These are phyloP conservation scores for Halichoeres trimaculatus DNA, from an alignment of 2,113 vertebrate species.

Conservation along the genomic window DNA sequence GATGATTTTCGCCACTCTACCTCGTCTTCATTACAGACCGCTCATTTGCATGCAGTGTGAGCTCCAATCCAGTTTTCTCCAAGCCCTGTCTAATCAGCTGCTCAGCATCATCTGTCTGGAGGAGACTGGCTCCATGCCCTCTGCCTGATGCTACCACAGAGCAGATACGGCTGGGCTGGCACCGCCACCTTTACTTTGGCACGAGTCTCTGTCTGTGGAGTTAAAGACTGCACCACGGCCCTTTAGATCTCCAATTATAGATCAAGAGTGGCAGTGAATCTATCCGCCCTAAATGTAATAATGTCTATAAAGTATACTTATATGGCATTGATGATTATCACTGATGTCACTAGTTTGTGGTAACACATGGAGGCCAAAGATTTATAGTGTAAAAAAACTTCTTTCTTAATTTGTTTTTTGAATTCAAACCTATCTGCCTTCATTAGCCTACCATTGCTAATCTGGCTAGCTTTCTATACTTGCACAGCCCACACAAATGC, in stretches of 20 bases:
- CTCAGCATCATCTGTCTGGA: conserved; percentile 64
- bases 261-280: conserved; percentile 42
- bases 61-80: conserved; percentile 38
- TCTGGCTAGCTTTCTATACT: background rate
- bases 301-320: conserved; percentile 37
- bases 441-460: background rate
- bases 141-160: conserved; percentile 42
- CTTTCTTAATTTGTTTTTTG: background rate
- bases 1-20: conserved; percentile 20
- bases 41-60: conserved; percentile 44
- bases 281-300: conserved; percentile 28
- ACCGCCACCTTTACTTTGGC: conserved; percentile 65
- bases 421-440: background rate
- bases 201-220: conserved; percentile 20
- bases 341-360: conserved; percentile 17
- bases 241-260: conserved; percentile 46
- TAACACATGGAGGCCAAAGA: background rate
- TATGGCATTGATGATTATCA: conserved; percentile 29
- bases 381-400: conserved; percentile 1
- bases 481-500: background rate
- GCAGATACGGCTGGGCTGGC: conserved; percentile 58
- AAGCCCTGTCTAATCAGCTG: conserved; percentile 56
- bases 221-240: conserved; percentile 38
- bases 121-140: conserved; percentile 59
- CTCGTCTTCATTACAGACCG: conserved; percentile 24